Evolutionary conservation across 2,113 vertebrate genomes (phyloP), one percentile per base, ranked within the genome.

Genomic region (Carassius gibelio): DNA sequence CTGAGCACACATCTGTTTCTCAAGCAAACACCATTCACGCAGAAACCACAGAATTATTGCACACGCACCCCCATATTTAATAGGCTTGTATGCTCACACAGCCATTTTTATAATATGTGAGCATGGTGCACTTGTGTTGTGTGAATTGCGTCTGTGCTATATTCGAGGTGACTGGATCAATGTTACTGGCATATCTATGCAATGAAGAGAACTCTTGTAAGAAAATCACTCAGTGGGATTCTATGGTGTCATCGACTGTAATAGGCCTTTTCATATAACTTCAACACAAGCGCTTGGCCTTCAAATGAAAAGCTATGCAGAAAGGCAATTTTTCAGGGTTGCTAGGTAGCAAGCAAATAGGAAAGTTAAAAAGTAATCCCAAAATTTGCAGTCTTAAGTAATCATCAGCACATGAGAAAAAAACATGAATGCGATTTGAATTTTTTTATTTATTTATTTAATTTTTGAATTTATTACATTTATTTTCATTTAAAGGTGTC

Each of bases 1-100:
- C 85, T 89, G 90, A 91, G 90, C 91, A 91, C 91, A 94, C 93
- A 94, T 93, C 93, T 94, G 93, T 93, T 92, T 91, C 91, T 92
- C 88, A 84, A 85, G 89, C 92, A 93, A 94, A 93, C 87, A 92
- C 75, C 88, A 89, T 89, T 90, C 88, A 90, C 87, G 88, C 88
- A 89, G 89, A 90, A 88, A 90, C 88, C 88, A 88, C 61, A 55
- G 88, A 89, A 89, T 89, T 81, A 86, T 72, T 79, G 71, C 52
- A 80, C 88, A 90, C 81, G 88, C 91, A 92, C 89, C 88, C 57
- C 52, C 57, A 50, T 23, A 77, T 11, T 38, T 59, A 87, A 89
- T 86, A 86, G 34, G 87, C 26, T 68, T 68, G 79, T 52, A 88
- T 19, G 30, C 81, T 57, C 83, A 69, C 64, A 38, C 48, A 76